Evolutionary conservation across 1,140 invertebrate species (phyloP), one percentile per base, ranked within the genome.

Genomic region (Trichonephila clavipes): DNA sequence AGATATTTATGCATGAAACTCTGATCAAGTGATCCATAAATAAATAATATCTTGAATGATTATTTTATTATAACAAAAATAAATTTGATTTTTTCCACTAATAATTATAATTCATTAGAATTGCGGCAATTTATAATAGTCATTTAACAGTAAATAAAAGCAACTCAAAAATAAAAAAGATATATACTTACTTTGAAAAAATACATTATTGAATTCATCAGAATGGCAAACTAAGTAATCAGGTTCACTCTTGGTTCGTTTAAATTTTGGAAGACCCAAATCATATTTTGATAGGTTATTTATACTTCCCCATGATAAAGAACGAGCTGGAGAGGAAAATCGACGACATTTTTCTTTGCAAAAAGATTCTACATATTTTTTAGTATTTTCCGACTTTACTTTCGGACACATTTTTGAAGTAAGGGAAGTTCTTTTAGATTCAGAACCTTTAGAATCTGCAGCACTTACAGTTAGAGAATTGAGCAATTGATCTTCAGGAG

Each of bases 131-230:
- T 40, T 40, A 40, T 40, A 40, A 40, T 40, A 40, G 34, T 40
- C 0, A 12, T 51, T 51, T 51, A 51, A 10, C 51, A 51, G 7
- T 7, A 5, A 24, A 28, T 14, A 10, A n/a, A 69, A 69, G 24
- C 14, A 24, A 24, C 3, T 12, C 12, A 69, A 12, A 24, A 69
- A 28, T 69, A 12, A 66, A 66, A 12, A 40, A 83, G 2, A 51
- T 5, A 16, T 58, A 34, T 14, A 90, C 77, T 92, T 21, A 92
- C 90, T 92, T 66, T 92, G 59, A 66, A 90, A 90, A 81, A 92
- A 61, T 44, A 66, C 58, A 85, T 92, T 85, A 28, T 83, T 92
- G 28, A 92, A 92, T 14, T 85, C 72, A 34, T 92, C 72, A 18
- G 81, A 83, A 64, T 64, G 90, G 19, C 51, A 85, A 66, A 83